Evolutionary conservation across 2,888 invertebrate species (phyloP).

Genomic region (Trichogramma dendrolimi): DNA sequence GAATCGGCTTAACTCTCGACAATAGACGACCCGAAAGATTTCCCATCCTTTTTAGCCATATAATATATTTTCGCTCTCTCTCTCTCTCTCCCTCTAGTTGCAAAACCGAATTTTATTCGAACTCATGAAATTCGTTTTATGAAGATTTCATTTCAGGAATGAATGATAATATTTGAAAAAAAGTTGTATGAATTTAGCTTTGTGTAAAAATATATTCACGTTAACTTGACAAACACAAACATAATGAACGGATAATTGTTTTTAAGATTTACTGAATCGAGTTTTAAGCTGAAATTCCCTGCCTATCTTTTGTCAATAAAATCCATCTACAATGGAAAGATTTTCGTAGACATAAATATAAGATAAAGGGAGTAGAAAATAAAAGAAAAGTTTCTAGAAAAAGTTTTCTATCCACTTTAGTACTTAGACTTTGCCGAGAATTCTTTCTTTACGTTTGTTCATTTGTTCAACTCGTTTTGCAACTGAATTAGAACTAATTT

Average conservation of each 20-base stretch:
- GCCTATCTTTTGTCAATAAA: conserved; percentile 9
- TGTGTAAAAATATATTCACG: too few relatives aligned
- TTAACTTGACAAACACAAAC: background rate
- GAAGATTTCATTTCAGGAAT: background rate
- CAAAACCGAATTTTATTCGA: background rate
- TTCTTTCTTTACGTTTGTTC: conserved; percentile 17
- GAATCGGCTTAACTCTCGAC: conserved; percentile 21
- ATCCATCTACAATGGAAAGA: conserved; percentile 11
- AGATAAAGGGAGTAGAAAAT: conserved; percentile 11
- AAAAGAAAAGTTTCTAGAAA: conserved; percentile 16
- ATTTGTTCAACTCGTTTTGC: conserved; percentile 12
- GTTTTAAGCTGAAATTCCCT: background rate
- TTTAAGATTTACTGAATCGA: background rate
- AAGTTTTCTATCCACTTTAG: conserved; percentile 24
- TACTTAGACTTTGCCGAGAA: conserved; percentile 19
- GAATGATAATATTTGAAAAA: background rate
- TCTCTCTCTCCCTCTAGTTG: too few relatives aligned
- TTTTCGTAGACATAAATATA: conserved; percentile 9
- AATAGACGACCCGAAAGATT: conserved; percentile 13
- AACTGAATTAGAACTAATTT: background rate
- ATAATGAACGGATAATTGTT: background rate
- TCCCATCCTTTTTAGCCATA: conserved; percentile 6
- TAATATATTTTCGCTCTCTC: background rate
- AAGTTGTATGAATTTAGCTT: background rate
- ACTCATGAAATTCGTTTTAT: background rate